Conservation (phyloP, 2,113 vertebrate genomes). For the Poeciliopsis occidentalis region DNA sequence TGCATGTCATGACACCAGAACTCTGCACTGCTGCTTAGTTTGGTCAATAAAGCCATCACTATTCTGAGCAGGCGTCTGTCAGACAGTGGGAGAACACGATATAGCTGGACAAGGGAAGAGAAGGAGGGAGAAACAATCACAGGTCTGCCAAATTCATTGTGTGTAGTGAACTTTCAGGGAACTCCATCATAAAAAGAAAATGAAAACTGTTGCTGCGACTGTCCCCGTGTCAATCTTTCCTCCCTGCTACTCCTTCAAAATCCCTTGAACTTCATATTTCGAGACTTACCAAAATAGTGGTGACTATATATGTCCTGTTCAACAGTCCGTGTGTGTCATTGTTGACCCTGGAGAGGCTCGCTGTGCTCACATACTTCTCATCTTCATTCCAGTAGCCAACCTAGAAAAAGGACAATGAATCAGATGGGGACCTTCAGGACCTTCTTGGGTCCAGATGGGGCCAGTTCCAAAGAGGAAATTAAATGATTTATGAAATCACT, state of each 20-base stretch:
- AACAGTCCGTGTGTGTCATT: slow-evolving; percentile 91
- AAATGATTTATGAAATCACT: background rate
- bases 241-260: background rate
- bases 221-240: slow-evolving; percentile 7
- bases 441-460: no score
- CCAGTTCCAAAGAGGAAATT: background rate
- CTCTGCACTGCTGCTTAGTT: slow-evolving; percentile 7
- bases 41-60: slow-evolving; percentile 18
- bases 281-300: slow-evolving; percentile 92
- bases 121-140: slow-evolving; percentile 41
- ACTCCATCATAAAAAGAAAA: slow-evolving; percentile 53
- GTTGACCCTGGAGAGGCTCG: slow-evolving; percentile 83
- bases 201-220: slow-evolving; percentile 32
- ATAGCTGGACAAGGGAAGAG: slow-evolving; percentile 3
- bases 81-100: slow-evolving; percentile 14
- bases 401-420: slow-evolving; percentile 66
- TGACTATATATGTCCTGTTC: slow-evolving; percentile 97
- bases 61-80: slow-evolving; percentile 23
- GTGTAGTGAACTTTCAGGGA: slow-evolving; percentile 36
- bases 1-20: background rate
- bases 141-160: slow-evolving; percentile 34
- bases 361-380: slow-evolving; percentile 91
- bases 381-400: slow-evolving; percentile 99
- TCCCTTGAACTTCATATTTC: slow-evolving; percentile 1
- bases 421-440: background rate